Conservation (phyloP, 2,113 vertebrate species). For the Tetraodon nigroviridis region DNA sequence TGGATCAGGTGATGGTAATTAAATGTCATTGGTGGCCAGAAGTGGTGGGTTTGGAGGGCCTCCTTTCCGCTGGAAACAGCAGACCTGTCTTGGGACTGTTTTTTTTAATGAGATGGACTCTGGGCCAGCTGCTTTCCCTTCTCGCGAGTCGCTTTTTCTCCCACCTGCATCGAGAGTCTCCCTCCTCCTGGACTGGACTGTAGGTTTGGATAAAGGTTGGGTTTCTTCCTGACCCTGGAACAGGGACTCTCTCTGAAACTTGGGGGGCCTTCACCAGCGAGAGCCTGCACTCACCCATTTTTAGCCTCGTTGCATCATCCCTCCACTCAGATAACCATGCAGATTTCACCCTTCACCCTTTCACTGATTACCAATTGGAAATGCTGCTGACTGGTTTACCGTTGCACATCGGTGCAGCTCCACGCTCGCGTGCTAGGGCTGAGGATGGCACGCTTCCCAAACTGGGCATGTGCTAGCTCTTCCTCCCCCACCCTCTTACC, state of each 20-base stretch:
- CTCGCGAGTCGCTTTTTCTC: constrained; percentile 13
- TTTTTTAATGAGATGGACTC: constrained; percentile 39
- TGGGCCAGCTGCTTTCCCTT: constrained; percentile 38
- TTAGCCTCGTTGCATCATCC: background rate
- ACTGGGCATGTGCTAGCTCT: constrained; percentile 65
- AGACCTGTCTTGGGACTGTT: constrained; percentile 32
- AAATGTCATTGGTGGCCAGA: constrained; percentile 48
- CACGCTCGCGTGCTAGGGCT: constrained; percentile 49
- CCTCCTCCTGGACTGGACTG: too few species aligned
- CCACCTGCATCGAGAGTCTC: constrained; percentile 38
- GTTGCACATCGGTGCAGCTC: constrained; percentile 17
- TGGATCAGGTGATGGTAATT: constrained; percentile 47
- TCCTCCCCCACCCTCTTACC: constrained; percentile 17
- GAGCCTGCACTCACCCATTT: background rate
- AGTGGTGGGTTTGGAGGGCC: constrained; percentile 44
- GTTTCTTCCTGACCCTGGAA: constrained; percentile 20
- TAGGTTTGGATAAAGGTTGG: constrained; percentile 17
- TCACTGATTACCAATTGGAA: constrained; percentile 1
- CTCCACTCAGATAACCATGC: background rate
- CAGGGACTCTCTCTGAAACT: background rate
- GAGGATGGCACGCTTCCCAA: constrained; percentile 58
- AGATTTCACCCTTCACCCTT: constrained; percentile 1
- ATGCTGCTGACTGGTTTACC: constrained; percentile 4
- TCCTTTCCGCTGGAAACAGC: constrained; percentile 35
- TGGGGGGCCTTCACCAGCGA: background rate